These are phyloP conservation scores for Sialis fuliginosa DNA, from an alignment of 2,888 invertebrate species.

Conservation along the genomic window DNA sequence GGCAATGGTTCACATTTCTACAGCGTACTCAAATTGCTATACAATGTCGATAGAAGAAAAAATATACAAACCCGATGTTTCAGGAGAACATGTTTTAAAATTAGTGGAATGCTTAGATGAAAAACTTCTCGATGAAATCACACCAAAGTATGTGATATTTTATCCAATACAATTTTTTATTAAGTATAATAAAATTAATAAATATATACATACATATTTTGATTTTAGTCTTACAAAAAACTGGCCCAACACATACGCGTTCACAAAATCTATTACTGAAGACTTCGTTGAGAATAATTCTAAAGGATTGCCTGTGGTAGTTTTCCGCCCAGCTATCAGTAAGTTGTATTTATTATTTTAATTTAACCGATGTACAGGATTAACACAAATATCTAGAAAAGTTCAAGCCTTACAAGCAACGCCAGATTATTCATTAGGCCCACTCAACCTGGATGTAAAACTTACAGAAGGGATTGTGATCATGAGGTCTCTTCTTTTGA, in stretches of 20 bases:
- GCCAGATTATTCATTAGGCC: too few relatives aligned
- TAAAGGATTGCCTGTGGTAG: background rate
- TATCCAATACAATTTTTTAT: too few relatives aligned
- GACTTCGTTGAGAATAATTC: background rate
- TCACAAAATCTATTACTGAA: background rate
- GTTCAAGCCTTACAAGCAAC: too few relatives aligned
- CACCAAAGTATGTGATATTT: constrained; percentile 16
- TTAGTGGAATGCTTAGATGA: background rate
- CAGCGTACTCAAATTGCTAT: constrained; percentile 15
- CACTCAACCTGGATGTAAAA: too few relatives aligned
- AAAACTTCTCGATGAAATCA: constrained; percentile 15
- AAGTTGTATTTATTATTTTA: background rate
- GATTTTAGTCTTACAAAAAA: background rate
- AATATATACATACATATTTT: too few relatives aligned
- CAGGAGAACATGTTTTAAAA: background rate
- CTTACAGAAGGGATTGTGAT: too few relatives aligned
- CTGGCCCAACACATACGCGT: background rate
- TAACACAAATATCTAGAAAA: too few relatives aligned
- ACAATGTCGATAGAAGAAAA: constrained; percentile 15
- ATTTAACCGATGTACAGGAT: too few relatives aligned
- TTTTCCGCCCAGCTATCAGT: background rate
- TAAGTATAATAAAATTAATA: too few relatives aligned
- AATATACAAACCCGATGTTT: constrained; percentile 14
- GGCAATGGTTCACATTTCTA: constrained; percentile 26
- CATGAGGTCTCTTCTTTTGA: too few relatives aligned